phyloP scores from a whole-genome alignment of 1,140 invertebrate species.

The Papilio polytes region DNA sequence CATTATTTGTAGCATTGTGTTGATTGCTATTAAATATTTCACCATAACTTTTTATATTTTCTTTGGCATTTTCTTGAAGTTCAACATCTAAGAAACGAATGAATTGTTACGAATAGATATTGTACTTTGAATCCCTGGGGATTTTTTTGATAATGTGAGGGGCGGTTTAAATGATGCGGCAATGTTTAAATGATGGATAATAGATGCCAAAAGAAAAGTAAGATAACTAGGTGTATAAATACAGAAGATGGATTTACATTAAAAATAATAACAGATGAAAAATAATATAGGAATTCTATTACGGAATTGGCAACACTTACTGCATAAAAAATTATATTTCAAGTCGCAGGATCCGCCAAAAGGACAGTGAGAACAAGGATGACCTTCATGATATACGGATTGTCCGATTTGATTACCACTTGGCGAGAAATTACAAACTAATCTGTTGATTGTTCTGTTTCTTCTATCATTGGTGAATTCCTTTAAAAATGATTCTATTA shows the following conservation, averaged over 20 bases:
- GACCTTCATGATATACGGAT: slow-evolving; percentile 70
- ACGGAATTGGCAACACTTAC: slow-evolving; percentile 46
- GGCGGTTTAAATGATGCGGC: too few relatives aligned
- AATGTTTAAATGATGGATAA: too few relatives aligned
- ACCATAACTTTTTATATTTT: background rate
- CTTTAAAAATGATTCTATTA: slow-evolving; percentile 46
- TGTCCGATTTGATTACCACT: slow-evolving; percentile 67
- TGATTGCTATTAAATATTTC: background rate
- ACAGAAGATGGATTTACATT: too few relatives aligned
- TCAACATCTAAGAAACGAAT: slow-evolving; percentile 21
- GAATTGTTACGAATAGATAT: background rate
- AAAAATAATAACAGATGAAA: too few relatives aligned
- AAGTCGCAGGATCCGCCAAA: slow-evolving; percentile 52
- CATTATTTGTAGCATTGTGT: background rate
- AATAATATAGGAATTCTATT: too few relatives aligned
- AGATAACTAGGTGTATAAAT: too few relatives aligned
- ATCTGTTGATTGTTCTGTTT: slow-evolving; percentile 62
- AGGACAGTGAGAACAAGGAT: slow-evolving; percentile 68
- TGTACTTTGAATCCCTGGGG: background rate
- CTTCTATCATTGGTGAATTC: slow-evolving; percentile 46
- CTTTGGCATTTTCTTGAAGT: background rate
- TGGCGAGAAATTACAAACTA: slow-evolving; percentile 82
- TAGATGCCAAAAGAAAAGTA: too few relatives aligned
- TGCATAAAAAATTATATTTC: slow-evolving; percentile 58
- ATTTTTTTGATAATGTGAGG: background rate